Evolutionary conservation across 2,888 invertebrate species (phyloP), one percentile per base, ranked within the genome.

Genomic region (Amphipoea oculea): DNA sequence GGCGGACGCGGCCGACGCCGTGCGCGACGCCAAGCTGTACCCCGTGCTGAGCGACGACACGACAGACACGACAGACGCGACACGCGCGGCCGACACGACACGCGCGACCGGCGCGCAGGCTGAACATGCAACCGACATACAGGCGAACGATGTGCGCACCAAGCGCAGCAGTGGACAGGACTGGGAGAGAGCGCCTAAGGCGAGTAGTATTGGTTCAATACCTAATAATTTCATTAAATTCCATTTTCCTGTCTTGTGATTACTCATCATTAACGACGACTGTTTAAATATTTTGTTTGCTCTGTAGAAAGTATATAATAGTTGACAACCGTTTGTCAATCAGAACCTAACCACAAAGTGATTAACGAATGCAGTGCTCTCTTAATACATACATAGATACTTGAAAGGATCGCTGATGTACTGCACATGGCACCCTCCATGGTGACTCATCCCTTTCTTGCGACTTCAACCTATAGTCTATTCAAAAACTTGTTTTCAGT

Each of bases 151-250:
- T 2, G 92, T 90, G 42, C 90, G 95, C 79, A 89, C 84, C 72
- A 96, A 96, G 87, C 92, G 96, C 29, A 96, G 95, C 74, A 94
- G 94, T 60, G 94, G 89, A 5, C 92, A 94, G 57, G 93, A 95
- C 42, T 93, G 93, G 94, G 95, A 96, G 5, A 93, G 93, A 72
- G 85, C 91, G 3, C 68, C 94, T 23, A 96, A 96, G 93, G 96
- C 95, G 63, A 92, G 89, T 57, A 51, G 23, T 40, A 51, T 9
- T 51, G 23, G 3, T 60, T 75, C 6, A n/a, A 45, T 5, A 45
- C 45, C 45, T 11, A 45, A 29, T 62, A 40, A 7, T 63, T 66
- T 42, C 3, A 14, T 20, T 17, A 45, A 20, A n/a, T 70, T 36
- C 1, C 4, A 36, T 36, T 73, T n/a, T 12, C n/a, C 12, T 17